Evolutionary conservation across 2,797 vertebrate species (phyloP), one percentile per base, ranked within the genome.

Genomic region (Danio jaintianensis): DNA sequence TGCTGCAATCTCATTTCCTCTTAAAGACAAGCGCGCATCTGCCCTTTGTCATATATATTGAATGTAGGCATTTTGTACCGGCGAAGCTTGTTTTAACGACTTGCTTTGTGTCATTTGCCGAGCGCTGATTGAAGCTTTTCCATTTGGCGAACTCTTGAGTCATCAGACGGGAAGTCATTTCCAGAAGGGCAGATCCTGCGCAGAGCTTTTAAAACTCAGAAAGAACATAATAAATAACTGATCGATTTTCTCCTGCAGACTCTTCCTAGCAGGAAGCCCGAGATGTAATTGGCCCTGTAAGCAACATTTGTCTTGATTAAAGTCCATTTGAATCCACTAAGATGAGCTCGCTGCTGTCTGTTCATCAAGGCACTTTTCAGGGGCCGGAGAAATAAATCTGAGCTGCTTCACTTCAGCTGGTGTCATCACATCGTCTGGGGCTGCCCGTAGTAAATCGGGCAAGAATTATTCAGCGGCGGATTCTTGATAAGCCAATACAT

Each of bases 261-360:
- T 87, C 85, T 87, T 81, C 53, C 78, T 85, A 88, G 82, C 84
- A 82, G 82, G 7, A 36, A 76, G 43, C 79, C 72, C 13, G 20
- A 43, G 36, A 50, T 70, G 88, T 85, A 73, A 90, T 92, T 90
- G 78, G 59, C 64, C 59, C 62, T 80, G 88, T 84, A 88, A 70
- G 85, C 84, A 87, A 84, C 90, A 91, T 92, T 89, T 38, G 79
- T 93, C 90, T 90, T 91, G 84, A 91, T 93, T 91, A 91, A 80
- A 80, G 88, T 89, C 89, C 86, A 90, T 89, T 90, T 85, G 70
- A 61, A 86, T 86, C 82, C 84, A 80, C 67, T 61, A 83, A 85
- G 86, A 89, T 82, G 79, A 79, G 82, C 84, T 84, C 53, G 52
- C 68, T 88, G 86, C 75, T 85, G 86, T 89, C 88, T 75, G 87